Evolutionary conservation across 1,140 invertebrate species (phyloP), one percentile per base, ranked within the genome.

Genomic region (Eumeta japonica): DNA sequence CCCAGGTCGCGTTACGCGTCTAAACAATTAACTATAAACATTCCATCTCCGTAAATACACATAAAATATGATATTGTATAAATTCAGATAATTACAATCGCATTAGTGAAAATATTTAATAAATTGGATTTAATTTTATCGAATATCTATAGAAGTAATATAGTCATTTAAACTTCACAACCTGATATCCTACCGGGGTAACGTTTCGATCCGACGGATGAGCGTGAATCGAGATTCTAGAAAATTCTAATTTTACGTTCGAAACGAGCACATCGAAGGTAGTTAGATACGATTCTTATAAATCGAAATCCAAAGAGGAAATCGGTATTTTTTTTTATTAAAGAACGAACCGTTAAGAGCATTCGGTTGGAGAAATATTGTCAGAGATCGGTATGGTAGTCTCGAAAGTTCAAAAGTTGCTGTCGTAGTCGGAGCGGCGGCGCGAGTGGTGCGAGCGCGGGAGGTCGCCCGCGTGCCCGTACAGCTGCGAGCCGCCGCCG

Each of bases 341-440:
- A 48, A 46, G 35, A 28, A 46, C 59, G 15, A 17, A 29, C 10
- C 15, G n/a, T 24, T 24, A 7, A 5, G 20, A 24, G 20, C n/a
- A 24, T 7, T 5, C 5, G 5, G n/a, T 24, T 24, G 20, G 5
- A 5, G n/a, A 24, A n/a, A n/a, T 7, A n/a, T 7, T 7, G 5
- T 24, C 20, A 24, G 5, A 24, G n/a, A n/a, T 24, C 20, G 5
- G 5, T 24, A 7, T 24, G 30, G 45, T 46, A 24, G 28, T 29
- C 5, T 16, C 10, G 5, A 14, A 33, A 16, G 5, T 16, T 55
- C 70, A 80, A 61, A 80, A 79, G 52, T 79, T 78, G 50, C 75
- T 79, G 50, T 83, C 81, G 58, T 81, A 83, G 55, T 82, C 81
- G 20, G 81, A 81, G 55, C 80, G 74, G 80, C 57, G n/a, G 74